These are phyloP conservation scores for Psittacula echo DNA, from an alignment of 2,797 vertebrate species.

Conservation along the genomic window DNA sequence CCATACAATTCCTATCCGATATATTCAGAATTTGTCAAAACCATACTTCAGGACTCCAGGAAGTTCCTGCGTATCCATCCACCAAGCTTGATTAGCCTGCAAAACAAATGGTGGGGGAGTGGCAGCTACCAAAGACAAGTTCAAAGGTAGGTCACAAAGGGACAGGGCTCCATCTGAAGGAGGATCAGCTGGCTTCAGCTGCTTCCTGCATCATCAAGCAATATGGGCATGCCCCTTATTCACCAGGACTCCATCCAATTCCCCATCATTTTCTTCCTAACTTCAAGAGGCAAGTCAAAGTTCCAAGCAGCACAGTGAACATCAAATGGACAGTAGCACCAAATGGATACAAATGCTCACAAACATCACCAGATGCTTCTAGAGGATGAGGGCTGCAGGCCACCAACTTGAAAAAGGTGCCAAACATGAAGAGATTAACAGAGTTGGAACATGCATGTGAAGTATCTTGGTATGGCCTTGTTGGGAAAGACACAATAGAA, in stretches of 20 bases:
- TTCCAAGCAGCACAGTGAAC: neutral
- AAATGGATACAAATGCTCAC: neutral
- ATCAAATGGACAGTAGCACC: neutral
- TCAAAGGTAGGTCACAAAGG: constrained; percentile 77
- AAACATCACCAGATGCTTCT: neutral
- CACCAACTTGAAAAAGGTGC: neutral
- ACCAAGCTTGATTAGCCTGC: neutral
- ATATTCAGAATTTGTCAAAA: constrained; percentile 53
- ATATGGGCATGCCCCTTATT: neutral
- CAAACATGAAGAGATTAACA: neutral
- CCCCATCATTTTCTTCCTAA: neutral
- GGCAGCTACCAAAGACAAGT: constrained; percentile 65
- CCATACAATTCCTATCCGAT: neutral
- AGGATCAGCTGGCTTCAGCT: neutral
- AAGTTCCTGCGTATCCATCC: constrained; percentile 40
- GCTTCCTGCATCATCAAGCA: neutral
- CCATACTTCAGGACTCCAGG: neutral
- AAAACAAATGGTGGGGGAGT: constrained; percentile 26
- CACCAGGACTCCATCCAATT: neutral
- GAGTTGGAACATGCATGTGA: neutral
- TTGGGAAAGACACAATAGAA: neutral
- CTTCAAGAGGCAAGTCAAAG: neutral
- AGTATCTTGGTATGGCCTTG: neutral
- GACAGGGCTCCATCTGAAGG: constrained; percentile 6
- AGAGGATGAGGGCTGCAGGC: neutral